Evolutionary conservation across 2,888 invertebrate species (phyloP), one percentile per base, ranked within the genome.

Genomic region (Epiblema foenella): DNA sequence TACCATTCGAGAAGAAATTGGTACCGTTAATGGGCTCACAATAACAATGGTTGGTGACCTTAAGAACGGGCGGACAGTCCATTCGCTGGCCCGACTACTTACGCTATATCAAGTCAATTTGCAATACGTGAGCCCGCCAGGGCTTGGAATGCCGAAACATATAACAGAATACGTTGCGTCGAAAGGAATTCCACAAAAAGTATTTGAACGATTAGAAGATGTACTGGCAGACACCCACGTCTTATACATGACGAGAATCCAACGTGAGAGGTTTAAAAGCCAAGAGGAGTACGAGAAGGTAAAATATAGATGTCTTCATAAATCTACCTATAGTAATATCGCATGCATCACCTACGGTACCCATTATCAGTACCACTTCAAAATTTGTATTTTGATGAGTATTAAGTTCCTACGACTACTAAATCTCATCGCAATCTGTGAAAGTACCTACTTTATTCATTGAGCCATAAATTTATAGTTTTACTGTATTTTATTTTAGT

Each of bases 11-110:
- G 99, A 99, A 91, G 99, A 99, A 94, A 98, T 99, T 74, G 99
- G 99, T 78, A 99, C 99, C 0, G 99, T 99, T 0, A 99, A 99
- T 85, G 98, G 98, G 0, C 94, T 99, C 11, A 99, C 98, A 0
- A 98, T 99, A 66, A 99, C 99, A 0, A 96, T 99, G 96, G 99
- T 99, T 20, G 99, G 99, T 7, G 99, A 99, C 89, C 93, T 99
- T 78, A 99, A 98, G 87, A 97, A 99, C 89, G 99, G 99, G 0
- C 95, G 99, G 49, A 99, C 99, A 1, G 99, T 99, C 0, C 99
- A 99, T 90, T 99, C 99, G 0, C 93, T 99, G 71, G 99, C 99
- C 7, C 95, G 98, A 75, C 94, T 99, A 11, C 93, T 99, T 68
- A 99, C 99, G 0, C 93, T 98, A 46, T 99, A 99, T 89, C 97